phyloP scores from a whole-genome alignment of 2,888 invertebrate genomes.

The Drosophila maculinotata region DNA sequence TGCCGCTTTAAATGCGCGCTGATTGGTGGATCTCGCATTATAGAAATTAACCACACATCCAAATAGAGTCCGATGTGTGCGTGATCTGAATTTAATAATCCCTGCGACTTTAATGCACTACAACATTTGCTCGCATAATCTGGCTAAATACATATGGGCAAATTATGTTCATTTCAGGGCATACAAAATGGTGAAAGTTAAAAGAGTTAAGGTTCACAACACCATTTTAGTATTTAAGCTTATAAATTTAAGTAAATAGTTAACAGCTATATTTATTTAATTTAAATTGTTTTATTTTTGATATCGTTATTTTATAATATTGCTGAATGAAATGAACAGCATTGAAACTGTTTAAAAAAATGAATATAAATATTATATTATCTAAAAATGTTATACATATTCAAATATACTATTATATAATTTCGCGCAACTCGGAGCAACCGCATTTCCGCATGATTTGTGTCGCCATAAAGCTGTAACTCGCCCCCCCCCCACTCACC shows the following conservation, averaged over 20 bases:
- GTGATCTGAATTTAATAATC: slow-evolving; percentile 58
- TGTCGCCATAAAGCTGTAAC: background rate
- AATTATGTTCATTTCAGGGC: background rate
- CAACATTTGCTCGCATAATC: background rate
- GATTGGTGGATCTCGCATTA: slow-evolving; percentile 59
- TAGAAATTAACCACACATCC: slow-evolving; percentile 47
- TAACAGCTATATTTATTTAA: background rate
- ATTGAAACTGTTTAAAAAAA: background rate
- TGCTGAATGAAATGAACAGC: background rate
- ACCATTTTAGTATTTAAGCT: no score
- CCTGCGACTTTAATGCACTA: slow-evolving; percentile 13
- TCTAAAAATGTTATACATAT: background rate
- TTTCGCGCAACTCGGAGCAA: background rate
- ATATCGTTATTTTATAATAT: no score
- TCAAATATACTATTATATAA: no score
- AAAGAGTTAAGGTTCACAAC: background rate
- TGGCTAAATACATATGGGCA: background rate
- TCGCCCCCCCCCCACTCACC: background rate
- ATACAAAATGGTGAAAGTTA: background rate
- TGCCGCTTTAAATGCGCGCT: slow-evolving; percentile 51
- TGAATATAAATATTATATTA: background rate
- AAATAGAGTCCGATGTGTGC: slow-evolving; percentile 45
- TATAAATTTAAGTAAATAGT: no score
- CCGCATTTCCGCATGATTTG: slow-evolving; percentile 7
- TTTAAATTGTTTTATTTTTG: no score